Evolutionary conservation across 2,113 vertebrate species (phyloP).

Genomic region (Alaudala cheleensis): DNA sequence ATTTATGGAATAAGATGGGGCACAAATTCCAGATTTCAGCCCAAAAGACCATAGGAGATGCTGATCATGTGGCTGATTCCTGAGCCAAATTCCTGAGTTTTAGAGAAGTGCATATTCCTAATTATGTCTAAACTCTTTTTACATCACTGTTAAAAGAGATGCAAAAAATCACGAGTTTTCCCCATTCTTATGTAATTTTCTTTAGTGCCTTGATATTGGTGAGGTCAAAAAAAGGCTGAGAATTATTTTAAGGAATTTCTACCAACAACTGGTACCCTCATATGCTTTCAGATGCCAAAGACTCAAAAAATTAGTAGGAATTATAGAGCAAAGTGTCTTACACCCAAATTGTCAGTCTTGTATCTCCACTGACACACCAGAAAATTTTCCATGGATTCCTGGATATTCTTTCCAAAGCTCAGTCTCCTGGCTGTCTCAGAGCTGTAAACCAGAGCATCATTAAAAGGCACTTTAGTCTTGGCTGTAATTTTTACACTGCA

Average conservation of each 20-base stretch:
- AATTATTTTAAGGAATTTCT: neutral
- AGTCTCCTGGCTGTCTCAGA: neutral
- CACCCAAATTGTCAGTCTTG: neutral
- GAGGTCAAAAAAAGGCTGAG: neutral
- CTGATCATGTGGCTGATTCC: neutral
- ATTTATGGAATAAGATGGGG: neutral
- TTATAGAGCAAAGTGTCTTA: neutral
- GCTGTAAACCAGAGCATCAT: slow-evolving; percentile 24
- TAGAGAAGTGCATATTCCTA: neutral
- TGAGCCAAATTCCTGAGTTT: neutral
- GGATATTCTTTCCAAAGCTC: neutral
- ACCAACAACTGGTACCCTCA: no score
- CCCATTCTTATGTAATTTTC: neutral
- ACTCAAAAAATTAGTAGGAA: neutral
- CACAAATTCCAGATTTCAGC: neutral
- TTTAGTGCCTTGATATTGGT: neutral
- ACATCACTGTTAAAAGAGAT: neutral
- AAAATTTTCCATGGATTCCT: neutral
- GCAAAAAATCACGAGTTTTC: accelerated
- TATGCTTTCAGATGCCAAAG: neutral
- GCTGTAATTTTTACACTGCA: slow-evolving; percentile 29
- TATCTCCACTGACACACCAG: neutral
- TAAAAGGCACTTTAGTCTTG: slow-evolving; percentile 37
- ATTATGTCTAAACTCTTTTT: neutral
- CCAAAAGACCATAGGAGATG: neutral